Conservation (phyloP, 2,888 invertebrate species). For the Tenthredo distinguenda region DNA sequence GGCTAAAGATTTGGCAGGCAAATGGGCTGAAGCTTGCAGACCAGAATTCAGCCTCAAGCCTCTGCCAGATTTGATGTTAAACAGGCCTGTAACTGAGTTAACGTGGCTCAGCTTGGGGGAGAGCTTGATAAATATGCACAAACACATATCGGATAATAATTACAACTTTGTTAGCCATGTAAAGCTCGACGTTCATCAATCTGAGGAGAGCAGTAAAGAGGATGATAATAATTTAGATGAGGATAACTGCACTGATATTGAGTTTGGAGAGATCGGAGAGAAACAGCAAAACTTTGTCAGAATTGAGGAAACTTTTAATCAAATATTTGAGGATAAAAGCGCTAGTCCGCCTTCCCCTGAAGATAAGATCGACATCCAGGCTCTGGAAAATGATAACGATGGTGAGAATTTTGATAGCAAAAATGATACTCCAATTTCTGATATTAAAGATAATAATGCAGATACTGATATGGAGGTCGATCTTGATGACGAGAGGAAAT, state of each 20-base stretch:
- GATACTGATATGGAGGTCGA: slow-evolving; percentile 69
- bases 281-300: slow-evolving; percentile 55
- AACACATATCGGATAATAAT: slow-evolving; percentile 82
- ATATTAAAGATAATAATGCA: slow-evolving; percentile 56
- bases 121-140: slow-evolving; percentile 83
- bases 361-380: background rate
- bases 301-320: slow-evolving; percentile 39
- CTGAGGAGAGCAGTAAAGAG: slow-evolving; percentile 71
- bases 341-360: background rate
- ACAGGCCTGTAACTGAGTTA: slow-evolving; percentile 81
- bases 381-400: slow-evolving; percentile 14
- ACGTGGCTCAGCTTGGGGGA: slow-evolving; percentile 86
- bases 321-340: slow-evolving; percentile 46
- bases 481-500: slow-evolving; percentile 70
- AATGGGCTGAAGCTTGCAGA: slow-evolving; percentile 80
- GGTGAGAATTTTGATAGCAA: slow-evolving; percentile 23
- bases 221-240: slow-evolving; percentile 58
- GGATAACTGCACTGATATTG: slow-evolving; percentile 58
- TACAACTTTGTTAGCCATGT: slow-evolving; percentile 81
- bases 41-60: slow-evolving; percentile 80
- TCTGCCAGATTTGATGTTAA: slow-evolving; percentile 81
- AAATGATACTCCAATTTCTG: slow-evolving; percentile 29
- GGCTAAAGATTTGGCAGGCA: slow-evolving; percentile 81
- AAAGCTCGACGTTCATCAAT: slow-evolving; percentile 73
- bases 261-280: slow-evolving; percentile 59